These are phyloP conservation scores for Ictalurus punctatus DNA, from an alignment of 2,113 vertebrate genomes.

Conservation along the genomic window DNA sequence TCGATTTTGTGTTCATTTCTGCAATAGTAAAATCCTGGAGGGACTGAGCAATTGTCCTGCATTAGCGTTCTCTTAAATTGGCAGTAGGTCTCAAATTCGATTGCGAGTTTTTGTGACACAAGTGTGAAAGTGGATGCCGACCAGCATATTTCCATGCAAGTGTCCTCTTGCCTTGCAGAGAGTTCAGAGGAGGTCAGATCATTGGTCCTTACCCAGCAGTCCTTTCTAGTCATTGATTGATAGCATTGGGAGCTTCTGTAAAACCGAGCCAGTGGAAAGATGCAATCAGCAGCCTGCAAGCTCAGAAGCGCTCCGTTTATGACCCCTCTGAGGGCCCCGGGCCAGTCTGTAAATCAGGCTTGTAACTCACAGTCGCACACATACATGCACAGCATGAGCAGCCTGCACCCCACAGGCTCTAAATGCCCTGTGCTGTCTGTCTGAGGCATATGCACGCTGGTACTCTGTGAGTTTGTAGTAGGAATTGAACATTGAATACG, in stretches of 20 bases:
- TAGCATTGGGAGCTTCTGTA: conserved; percentile 32
- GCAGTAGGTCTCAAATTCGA: background rate
- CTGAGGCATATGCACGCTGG: background rate
- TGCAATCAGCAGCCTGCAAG: conserved; percentile 37
- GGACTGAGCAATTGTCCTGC: background rate
- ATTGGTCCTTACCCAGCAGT: background rate
- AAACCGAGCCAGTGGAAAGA: conserved; percentile 33
- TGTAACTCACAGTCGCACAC: conserved; percentile 17
- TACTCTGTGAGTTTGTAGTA: background rate
- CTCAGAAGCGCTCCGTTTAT: conserved; percentile 33
- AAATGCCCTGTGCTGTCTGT: conserved; percentile 29
- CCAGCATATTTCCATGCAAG: background rate
- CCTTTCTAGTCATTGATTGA: conserved; percentile 51
- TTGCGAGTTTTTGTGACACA: background rate
- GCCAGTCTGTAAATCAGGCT: conserved; percentile 37
- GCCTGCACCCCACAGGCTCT: conserved; percentile 6
- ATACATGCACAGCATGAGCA: conserved; percentile 22
- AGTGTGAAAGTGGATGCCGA: background rate
- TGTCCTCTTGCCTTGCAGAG: background rate
- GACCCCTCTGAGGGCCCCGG: conserved; percentile 36
- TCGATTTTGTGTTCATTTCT: too few species aligned
- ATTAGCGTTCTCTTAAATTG: background rate
- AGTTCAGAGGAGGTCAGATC: conserved; percentile 8
- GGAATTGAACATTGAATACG: background rate
- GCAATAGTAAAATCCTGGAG: too few species aligned